Percentiles rank a stretch among this genome's conserved stretches.
phyloP scores from a whole-genome alignment of 1,140 invertebrate species.

The Drosophila sechellia region DNA sequence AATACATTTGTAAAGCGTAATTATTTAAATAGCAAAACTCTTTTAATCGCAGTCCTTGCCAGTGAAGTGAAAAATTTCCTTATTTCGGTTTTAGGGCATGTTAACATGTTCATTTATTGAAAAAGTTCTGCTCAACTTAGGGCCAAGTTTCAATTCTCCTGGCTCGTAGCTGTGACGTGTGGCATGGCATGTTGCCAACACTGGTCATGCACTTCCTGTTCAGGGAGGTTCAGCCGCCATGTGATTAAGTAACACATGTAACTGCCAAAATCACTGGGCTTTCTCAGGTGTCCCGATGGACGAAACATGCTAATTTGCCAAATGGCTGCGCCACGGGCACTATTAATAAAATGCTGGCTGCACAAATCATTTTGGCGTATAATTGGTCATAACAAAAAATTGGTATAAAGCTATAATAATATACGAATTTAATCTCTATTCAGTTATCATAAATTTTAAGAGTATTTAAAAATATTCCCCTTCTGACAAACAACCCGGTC shows the following conservation, averaged over 20 bases:
- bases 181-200: slow-evolving; percentile 44
- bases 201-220: slow-evolving; percentile 66
- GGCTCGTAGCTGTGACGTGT: slow-evolving; percentile 15
- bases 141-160: slow-evolving; percentile 28
- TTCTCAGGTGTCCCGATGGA: slow-evolving; percentile 7
- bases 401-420: not conserved
- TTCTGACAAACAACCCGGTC: not conserved
- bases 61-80: not conserved
- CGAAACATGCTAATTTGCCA: slow-evolving; percentile 53
- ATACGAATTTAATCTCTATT: no score
- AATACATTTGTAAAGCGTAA: no score
- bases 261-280: slow-evolving; percentile 28
- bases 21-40: no score
- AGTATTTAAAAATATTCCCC: no score
- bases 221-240: slow-evolving; percentile 25
- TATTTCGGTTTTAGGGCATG: not conserved
- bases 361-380: not conserved
- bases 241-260: slow-evolving; percentile 61
- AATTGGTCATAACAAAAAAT: not conserved
- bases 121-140: slow-evolving; percentile 3
- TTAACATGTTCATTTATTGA: slow-evolving; percentile 28
- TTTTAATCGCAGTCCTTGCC: no score
- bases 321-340: not conserved
- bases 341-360: not conserved
- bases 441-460: no score